A percentile compares a stretch with the other conserved stretches of the same genome.
Conservation (phyloP, 2,113 vertebrate species). For the Amazona guildingii region DNA sequence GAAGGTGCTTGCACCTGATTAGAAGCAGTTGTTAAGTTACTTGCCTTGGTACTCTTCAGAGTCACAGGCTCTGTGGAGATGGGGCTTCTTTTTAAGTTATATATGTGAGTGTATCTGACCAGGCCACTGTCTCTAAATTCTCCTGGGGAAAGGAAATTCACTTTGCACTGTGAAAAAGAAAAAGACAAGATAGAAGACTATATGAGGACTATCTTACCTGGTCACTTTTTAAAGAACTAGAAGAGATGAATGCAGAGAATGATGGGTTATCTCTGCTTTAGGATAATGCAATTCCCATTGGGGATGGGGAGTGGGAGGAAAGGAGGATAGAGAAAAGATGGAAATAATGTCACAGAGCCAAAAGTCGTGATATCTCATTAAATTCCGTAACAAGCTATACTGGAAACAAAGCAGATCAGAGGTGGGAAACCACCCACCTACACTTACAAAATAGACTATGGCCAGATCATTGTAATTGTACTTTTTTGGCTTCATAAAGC, state of each 20-base stretch:
- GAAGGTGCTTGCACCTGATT: neutral
- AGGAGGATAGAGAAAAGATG: neutral
- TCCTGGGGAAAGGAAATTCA: neutral
- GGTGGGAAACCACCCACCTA: neutral
- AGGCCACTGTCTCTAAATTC: neutral
- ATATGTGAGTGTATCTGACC: neutral
- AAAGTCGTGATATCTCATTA: neutral
- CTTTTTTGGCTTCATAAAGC: neutral
- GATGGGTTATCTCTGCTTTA: neutral
- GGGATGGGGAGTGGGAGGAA: neutral
- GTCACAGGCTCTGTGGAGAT: neutral
- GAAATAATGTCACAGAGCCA: neutral
- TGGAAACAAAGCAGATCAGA: neutral
- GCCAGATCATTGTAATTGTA: neutral
- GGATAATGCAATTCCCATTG: neutral
- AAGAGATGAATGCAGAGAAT: neutral
- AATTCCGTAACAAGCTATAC: neutral
- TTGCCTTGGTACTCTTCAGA: neutral
- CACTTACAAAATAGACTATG: neutral
- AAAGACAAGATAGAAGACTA: neutral
- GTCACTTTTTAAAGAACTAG: neutral
- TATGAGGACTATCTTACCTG: neutral
- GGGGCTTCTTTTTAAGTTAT: neutral
- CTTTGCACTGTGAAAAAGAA: neutral
- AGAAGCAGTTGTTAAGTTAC: neutral